Evolutionary conservation across 2,797 vertebrate species (phyloP), one percentile per base, ranked within the genome.

Genomic region (Pantherophis vulpinus): DNA sequence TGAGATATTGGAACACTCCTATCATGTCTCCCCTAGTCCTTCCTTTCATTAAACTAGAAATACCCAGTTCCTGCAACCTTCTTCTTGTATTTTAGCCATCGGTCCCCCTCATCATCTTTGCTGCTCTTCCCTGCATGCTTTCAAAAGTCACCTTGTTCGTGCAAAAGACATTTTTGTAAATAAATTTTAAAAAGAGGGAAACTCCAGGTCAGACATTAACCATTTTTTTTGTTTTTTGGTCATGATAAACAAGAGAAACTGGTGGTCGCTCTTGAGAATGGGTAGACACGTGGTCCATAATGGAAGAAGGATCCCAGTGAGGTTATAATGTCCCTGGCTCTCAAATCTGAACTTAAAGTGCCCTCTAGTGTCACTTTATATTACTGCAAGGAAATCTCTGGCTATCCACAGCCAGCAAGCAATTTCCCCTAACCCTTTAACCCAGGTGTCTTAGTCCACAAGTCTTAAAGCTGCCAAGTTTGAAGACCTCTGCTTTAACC

Each of bases 11-110:
- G 61, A 14, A 5, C 0, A 5, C 11, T n/a, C 0, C 27, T n/a
- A n/a, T 3, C 0, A 29, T 29, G 1, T 66, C 29, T 0, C 60
- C 27, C 4, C 4, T 14, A 0, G 4, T 5, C 61, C 61, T 5
- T n/a, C 11, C 2, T 2, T 66, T n/a, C 27, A n/a, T n/a, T 14
- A 66, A 5, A 13, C 61, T 5, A 2, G 12, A n/a, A 12, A 5
- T n/a, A 5, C 12, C 11, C 61, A 12, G 0, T 63, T 29, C 61
- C 61, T 1, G 61, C 27, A 63, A 63, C 27, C 1, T 63, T 63
- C 27, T n/a, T 63, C 11, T 0, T 29, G 0, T 5, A 4, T 66
- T 66, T 63, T 66, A 13, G 27, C 61, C 27, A 12, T 4, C 27
- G 4, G 27, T 63, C 27, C 11, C 11, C 54, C 54, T 55, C 5